Base-by-base conservation (phyloP, 2,888 invertebrate genomes). In the Seira musarum region DNA sequence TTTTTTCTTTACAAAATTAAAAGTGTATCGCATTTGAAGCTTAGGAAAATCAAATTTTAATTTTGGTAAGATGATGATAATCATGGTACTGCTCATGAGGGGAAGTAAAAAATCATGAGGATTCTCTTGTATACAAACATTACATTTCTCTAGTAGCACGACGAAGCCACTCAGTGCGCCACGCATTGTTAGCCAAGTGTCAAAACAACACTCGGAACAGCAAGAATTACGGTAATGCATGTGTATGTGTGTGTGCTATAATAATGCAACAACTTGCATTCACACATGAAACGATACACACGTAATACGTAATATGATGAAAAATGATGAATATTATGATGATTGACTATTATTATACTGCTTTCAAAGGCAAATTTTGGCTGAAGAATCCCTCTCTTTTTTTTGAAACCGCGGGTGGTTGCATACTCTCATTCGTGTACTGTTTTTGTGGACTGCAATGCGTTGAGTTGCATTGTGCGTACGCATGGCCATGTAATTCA, bases 201-300 rank as follows among this genome's bases (percentile, higher is more conserved):
- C 84, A 85, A 85, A 85, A 84, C 81, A 83, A 84, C 83, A 84
- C 83, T 80, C 81, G 82, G 84, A 85, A 84, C 84, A 83, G 85
- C 84, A 85, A 85, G 83, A 83, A 81, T 81, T 85, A 85, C 85
- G 83, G 85, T 85, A 85, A 84, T 74, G n/a, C n/a, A n/a, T n/a
- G n/a, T n/a, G n/a, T n/a, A n/a, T n/a, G n/a, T n/a, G n/a, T n/a
- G 66, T 82, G 67, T 81, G 73, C 70, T 75, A 72, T 46, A 61
- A 64, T 75, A 21, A 57, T 57, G 57, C 17, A 57, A n/a, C 57
- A n/a, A 57, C 57, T 57, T 57, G 57, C n/a, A 57, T 57, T 57
- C 66, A 49, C 35, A 61, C 40, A 69, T 69, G 40, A 40, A n/a
- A 13, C 40, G 6, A 40, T 40, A 40, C 40, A 35, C 30, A 22